phyloP scores from a whole-genome alignment of 2,888 invertebrate genomes.

The Torymus auratus region DNA sequence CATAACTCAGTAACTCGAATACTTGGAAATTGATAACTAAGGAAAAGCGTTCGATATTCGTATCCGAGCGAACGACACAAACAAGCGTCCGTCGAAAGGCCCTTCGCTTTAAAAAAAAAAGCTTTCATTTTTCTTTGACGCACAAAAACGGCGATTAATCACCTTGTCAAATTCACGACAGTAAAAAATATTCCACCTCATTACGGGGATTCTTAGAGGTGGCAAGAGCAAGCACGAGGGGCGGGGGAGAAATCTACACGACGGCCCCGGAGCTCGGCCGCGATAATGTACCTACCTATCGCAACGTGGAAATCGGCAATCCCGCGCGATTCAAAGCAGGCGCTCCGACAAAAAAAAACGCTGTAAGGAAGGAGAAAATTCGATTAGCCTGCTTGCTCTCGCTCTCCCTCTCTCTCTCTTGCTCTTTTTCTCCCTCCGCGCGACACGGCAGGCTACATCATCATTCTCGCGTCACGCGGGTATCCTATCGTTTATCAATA shows the following conservation, averaged over 20 bases:
- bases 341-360: neutral
- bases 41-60: too few relatives aligned
- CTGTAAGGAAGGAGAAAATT: slow-evolving; percentile 20
- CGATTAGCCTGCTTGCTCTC: slow-evolving; percentile 1
- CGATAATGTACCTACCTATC: slow-evolving; percentile 12
- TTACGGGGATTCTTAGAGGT: slow-evolving; percentile 6
- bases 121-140: neutral
- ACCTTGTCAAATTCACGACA: slow-evolving; percentile 35
- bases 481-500: slow-evolving; percentile 45
- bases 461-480: slow-evolving; percentile 7
- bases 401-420: too few relatives aligned
- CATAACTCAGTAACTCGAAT: too few relatives aligned
- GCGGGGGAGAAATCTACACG: neutral
- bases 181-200: slow-evolving; percentile 19
- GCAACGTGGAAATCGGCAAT: neutral
- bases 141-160: slow-evolving; percentile 14
- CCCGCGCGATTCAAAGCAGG: slow-evolving; percentile 4
- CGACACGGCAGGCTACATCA: slow-evolving; percentile 19
- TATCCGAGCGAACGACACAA: too few relatives aligned
- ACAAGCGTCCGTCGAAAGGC: too few relatives aligned
- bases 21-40: too few relatives aligned
- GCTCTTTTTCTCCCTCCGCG: too few relatives aligned
- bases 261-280: too few relatives aligned
- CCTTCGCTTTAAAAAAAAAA: too few relatives aligned
- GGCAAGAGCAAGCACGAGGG: neutral